Conservation (phyloP, 2,113 vertebrate genomes). For the Chrysochloris asiatica region DNA sequence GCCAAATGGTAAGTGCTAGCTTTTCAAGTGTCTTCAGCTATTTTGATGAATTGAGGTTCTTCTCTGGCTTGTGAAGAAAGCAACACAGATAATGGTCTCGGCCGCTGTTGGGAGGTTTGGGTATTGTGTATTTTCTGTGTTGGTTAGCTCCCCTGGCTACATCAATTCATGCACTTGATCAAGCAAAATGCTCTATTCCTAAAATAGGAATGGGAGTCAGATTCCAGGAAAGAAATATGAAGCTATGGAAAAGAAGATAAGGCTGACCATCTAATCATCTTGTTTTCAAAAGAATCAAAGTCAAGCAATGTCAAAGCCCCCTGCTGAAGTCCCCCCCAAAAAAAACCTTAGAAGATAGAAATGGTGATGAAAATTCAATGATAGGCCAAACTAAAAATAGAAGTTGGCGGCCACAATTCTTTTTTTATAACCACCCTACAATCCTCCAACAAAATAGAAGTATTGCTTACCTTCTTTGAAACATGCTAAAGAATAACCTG, state of each 20-base stretch:
- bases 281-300: conserved; percentile 53
- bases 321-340: conserved; percentile 57
- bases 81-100: conserved; percentile 58
- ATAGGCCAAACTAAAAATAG: background rate
- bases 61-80: conserved; percentile 57
- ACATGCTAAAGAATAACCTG: conserved; percentile 6
- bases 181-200: conserved; percentile 55
- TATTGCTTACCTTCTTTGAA: conserved; percentile 26
- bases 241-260: conserved; percentile 60
- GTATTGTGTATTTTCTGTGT: background rate
- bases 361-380: background rate
- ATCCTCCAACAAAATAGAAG: background rate
- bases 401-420: background rate
- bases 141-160: conserved; percentile 18
- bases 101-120: conserved; percentile 39
- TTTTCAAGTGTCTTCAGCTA: conserved; percentile 60
- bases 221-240: conserved; percentile 54
- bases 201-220: conserved; percentile 51
- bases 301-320: conserved; percentile 5
- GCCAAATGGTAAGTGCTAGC: conserved; percentile 63
- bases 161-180: conserved; percentile 52
- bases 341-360: conserved; percentile 41
- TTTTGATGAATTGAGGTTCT: conserved; percentile 65
- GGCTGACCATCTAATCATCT: background rate
- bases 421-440: background rate